Conservation (phyloP, 2,797 vertebrate genomes). For the Rhabdomys pumilio region DNA sequence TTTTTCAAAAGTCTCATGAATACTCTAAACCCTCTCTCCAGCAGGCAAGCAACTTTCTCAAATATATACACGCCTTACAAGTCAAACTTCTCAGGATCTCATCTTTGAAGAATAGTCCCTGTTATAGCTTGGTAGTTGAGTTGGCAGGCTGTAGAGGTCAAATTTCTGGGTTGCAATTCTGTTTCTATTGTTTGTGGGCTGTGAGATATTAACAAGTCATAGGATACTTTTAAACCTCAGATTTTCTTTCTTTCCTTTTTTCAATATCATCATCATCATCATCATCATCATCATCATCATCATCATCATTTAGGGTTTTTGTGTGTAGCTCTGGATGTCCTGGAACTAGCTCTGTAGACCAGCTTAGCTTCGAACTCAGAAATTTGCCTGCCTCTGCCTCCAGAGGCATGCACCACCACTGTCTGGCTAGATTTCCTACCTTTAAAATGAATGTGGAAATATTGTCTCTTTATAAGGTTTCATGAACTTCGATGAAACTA, state of each 20-base stretch:
- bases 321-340: not conserved
- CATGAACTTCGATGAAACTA: not conserved
- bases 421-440: not conserved
- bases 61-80: not conserved
- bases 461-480: not conserved
- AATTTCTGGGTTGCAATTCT: not conserved
- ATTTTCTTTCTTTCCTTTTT: not conserved
- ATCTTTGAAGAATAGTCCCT: not conserved
- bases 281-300: too few species aligned
- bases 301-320: too few species aligned
- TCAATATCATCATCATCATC: too few species aligned
- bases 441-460: slow-evolving; percentile 29
- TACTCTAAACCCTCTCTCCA: not conserved
- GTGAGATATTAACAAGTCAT: slow-evolving; percentile 36
- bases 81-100: slow-evolving; percentile 28
- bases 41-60: not conserved
- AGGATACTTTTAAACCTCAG: not conserved
- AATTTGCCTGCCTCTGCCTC: not conserved
- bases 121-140: not conserved
- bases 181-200: not conserved
- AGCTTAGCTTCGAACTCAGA: not conserved
- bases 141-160: not conserved
- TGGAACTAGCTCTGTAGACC: not conserved
- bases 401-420: not conserved
- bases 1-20: slow-evolving; percentile 5